phyloP scores from a whole-genome alignment of 64 coral and sea anemone species.

The Porites lutea region DNA sequence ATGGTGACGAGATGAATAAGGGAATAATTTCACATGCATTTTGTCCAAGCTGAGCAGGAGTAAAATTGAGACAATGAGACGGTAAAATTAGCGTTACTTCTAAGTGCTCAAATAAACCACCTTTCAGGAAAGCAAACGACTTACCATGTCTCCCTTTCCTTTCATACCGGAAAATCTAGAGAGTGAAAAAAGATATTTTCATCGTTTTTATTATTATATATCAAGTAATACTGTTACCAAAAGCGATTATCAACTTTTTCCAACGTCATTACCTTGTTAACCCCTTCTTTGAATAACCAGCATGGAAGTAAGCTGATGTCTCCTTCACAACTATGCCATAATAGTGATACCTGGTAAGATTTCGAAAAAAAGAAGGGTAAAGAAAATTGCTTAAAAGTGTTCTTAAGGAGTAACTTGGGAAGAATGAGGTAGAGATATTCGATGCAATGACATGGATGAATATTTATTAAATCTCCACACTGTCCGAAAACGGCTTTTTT shows the following conservation, averaged over 20 bases:
- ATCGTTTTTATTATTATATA: neutral
- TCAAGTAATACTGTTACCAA: neutral
- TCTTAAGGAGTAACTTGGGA: too few relatives aligned
- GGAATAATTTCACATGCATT: too few relatives aligned
- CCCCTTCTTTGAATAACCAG: constrained; percentile 91
- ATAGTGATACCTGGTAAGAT: constrained; percentile 80
- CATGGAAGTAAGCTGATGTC: constrained; percentile 93
- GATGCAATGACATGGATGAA: too few relatives aligned
- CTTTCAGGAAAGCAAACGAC: neutral
- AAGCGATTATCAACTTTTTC: neutral
- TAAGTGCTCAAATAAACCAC: neutral
- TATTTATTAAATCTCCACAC: too few relatives aligned
- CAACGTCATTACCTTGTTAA: constrained; percentile 65
- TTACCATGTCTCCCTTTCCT: constrained; percentile 33
- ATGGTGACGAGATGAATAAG: too few relatives aligned
- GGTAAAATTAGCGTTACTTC: too few relatives aligned
- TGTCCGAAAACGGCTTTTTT: too few relatives aligned
- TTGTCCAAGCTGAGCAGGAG: too few relatives aligned
- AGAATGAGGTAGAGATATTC: too few relatives aligned
- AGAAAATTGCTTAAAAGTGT: neutral
- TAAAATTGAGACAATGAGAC: too few relatives aligned
- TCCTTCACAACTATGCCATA: constrained; percentile 94
- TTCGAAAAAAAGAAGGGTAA: neutral
- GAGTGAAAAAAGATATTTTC: neutral
- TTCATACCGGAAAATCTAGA: constrained; percentile 35